Evolutionary conservation across 64 coral and sea anemone genomes (phyloP).

Genomic region (Platygyra sinensis): DNA sequence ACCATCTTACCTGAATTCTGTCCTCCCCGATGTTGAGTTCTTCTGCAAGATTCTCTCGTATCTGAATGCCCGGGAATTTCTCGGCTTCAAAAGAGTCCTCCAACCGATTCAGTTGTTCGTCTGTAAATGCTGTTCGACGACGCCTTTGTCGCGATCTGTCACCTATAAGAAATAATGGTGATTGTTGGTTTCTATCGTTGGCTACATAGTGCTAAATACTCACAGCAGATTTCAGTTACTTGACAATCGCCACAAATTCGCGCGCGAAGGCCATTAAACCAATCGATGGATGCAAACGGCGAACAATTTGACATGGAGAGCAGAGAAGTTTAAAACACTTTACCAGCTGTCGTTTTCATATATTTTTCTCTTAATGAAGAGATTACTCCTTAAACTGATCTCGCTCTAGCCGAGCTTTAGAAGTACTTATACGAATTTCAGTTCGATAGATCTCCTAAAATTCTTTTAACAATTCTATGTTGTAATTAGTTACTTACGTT

Average conservation of each 20-base stretch:
- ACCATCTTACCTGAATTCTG: slow-evolving; percentile 42
- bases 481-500: not conserved
- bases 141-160: slow-evolving; percentile 20
- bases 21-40: slow-evolving; percentile 44
- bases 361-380: too few species aligned
- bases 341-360: too few species aligned
- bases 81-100: slow-evolving; percentile 37
- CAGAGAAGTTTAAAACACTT: too few species aligned
- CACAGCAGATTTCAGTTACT: not conserved
- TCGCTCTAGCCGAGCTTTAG: too few species aligned
- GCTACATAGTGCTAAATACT: not conserved
- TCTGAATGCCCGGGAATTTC: slow-evolving; percentile 42
- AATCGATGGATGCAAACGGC: too few species aligned
- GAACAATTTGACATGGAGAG: too few species aligned
- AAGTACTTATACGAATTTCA: too few species aligned
- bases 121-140: slow-evolving; percentile 48
- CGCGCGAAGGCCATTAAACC: too few species aligned
- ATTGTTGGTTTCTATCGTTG: not conserved
- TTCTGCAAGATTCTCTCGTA: slow-evolving; percentile 18
- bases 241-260: too few species aligned
- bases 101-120: slow-evolving; percentile 41
- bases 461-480: not conserved
- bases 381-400: too few species aligned
- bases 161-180: not conserved
- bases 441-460: not conserved